Percentiles rank a stretch among this genome's conserved stretches.
Evolutionary conservation across 2,797 vertebrate genomes (phyloP).

Genomic region (Sylvia borin): DNA sequence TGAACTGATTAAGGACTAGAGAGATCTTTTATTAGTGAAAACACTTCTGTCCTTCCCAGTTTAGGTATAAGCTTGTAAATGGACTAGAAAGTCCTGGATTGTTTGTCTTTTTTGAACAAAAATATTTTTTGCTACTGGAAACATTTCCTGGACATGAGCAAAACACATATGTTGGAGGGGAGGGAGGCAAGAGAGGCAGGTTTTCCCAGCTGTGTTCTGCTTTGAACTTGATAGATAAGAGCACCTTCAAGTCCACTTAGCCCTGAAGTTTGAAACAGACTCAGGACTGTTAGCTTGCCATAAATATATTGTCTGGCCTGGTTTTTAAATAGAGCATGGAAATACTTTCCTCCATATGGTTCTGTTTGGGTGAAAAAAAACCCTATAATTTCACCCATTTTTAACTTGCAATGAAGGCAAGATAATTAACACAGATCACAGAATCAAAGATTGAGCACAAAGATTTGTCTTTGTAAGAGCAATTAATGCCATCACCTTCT

Average conservation of each 20-base stretch:
- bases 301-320: not conserved
- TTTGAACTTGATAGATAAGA: not conserved
- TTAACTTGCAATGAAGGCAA: not conserved
- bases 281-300: not conserved
- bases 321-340: not conserved
- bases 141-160: not conserved
- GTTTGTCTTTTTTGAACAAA: not conserved
- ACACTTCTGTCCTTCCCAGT: not conserved
- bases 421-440: not conserved
- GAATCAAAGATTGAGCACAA: not conserved
- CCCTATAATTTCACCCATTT: not conserved
- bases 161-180: not conserved
- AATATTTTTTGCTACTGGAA: slow-evolving; percentile 17
- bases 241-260: not conserved
- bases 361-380: not conserved
- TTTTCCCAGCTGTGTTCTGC: not conserved
- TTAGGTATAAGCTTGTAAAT: not conserved
- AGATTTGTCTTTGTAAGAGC: not conserved
- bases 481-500: not conserved
- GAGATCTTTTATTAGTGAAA: not conserved
- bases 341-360: not conserved
- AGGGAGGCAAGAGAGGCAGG: not conserved
- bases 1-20: not conserved
- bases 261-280: not conserved
- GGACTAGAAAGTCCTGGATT: not conserved